Evolutionary conservation across 2,113 vertebrate species (phyloP).

Genomic region (Corvus moneduloides): DNA sequence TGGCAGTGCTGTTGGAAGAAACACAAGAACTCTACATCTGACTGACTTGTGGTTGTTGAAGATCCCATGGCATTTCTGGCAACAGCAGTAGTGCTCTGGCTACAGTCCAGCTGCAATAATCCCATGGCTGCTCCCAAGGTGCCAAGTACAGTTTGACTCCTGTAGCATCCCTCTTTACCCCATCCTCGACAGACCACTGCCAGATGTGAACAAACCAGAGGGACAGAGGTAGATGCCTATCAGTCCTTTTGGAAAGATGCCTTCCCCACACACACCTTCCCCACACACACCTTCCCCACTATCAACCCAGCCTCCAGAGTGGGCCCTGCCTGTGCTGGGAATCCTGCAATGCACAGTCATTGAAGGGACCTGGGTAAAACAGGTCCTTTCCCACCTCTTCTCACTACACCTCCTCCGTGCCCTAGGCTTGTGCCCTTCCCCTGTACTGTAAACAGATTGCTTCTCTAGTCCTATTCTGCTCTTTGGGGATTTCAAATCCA

Average conservation of each 20-base stretch:
- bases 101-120: not conserved
- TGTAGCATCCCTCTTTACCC: not conserved
- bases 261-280: not conserved
- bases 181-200: not conserved
- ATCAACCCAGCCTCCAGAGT: not conserved
- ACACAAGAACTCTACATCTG: not conserved
- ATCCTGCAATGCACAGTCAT: not conserved
- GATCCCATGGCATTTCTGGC: conserved; percentile 7
- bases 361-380: not conserved
- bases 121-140: not conserved
- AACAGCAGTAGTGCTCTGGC: not conserved
- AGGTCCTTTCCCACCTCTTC: not conserved
- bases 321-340: not conserved
- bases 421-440: not conserved
- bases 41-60: not conserved
- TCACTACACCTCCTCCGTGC: not conserved
- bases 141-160: not conserved
- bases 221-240: not conserved
- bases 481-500: not conserved
- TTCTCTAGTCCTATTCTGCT: not conserved
- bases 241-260: not conserved
- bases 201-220: not conserved
- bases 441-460: conserved; percentile 26
- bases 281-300: not conserved
- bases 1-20: not conserved